Base-by-base conservation (phyloP, 2,888 invertebrate genomes). In the Coelinius sp. region DNA sequence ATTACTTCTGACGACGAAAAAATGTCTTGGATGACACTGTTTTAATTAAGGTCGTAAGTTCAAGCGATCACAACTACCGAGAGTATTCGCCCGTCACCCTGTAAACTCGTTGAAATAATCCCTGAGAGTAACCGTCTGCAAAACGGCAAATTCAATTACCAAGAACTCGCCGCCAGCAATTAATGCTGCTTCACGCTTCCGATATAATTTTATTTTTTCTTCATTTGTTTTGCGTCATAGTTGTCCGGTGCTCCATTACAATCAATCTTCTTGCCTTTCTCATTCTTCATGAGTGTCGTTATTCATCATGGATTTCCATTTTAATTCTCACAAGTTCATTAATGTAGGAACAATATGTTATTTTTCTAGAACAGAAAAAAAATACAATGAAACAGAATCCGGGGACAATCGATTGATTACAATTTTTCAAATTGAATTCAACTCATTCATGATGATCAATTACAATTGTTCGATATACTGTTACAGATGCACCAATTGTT, bases 401-500 rank as follows among this genome's bases (percentile, higher is more conserved):
- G n/a, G n/a, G n/a, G n/a, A n/a, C n/a, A n/a, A n/a, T n/a, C n/a
- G n/a, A n/a, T n/a, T n/a, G n/a, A n/a, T n/a, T n/a, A n/a, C n/a
- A n/a, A n/a, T n/a, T n/a, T n/a, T n/a, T n/a, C n/a, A n/a, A n/a
- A n/a, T n/a, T n/a, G n/a, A n/a, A n/a, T n/a, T n/a, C n/a, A n/a
- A n/a, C n/a, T n/a, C n/a, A n/a, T n/a, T n/a, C n/a, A n/a, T n/a
- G n/a, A n/a, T n/a, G n/a, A n/a, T n/a, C n/a, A n/a, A n/a, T n/a
- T n/a, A n/a, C n/a, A n/a, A n/a, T n/a, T n/a, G 24, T 53, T 53
- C 7, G 7, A 44, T 38, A 62, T 1, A 27, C 12, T 68, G 10
- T 89, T 89, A n/a, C 89, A 96, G 95, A 95, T 90, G 91, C 94
- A 62, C 95, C 96, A 62, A 92, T 92, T 44, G 93, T 94, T 7